Percentiles rank a stretch among this genome's conserved stretches.
Evolutionary conservation across 2,888 invertebrate genomes (phyloP).

Genomic region (Thera britannica): DNA sequence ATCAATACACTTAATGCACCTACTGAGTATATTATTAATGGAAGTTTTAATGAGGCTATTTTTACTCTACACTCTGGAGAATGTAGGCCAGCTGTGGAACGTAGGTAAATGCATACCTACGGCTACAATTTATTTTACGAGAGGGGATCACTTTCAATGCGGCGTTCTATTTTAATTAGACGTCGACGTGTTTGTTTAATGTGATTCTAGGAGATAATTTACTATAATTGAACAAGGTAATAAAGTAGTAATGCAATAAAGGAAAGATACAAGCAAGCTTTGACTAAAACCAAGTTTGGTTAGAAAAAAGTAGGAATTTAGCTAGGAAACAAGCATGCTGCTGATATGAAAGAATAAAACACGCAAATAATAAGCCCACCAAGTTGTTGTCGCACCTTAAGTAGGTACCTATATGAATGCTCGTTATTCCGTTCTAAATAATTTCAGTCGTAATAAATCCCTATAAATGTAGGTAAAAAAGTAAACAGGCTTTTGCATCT

Average conservation of each 20-base stretch:
- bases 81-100: constrained; percentile 59
- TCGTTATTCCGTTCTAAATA: constrained; percentile 12
- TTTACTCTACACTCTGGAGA: constrained; percentile 45
- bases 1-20: constrained; percentile 9
- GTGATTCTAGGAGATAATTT: constrained; percentile 1
- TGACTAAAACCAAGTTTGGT: neutral
- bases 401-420: constrained; percentile 1
- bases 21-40: constrained; percentile 20
- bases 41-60: constrained; percentile 50
- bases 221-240: too few relatives aligned
- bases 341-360: neutral
- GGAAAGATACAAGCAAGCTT: too few relatives aligned
- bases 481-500: too few relatives aligned
- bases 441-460: constrained; percentile 1
- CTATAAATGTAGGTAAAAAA: too few relatives aligned
- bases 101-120: constrained; percentile 39
- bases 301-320: neutral
- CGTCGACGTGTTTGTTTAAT: constrained; percentile 17
- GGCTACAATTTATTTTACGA: constrained; percentile 41
- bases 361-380: neutral
- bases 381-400: constrained; percentile 3
- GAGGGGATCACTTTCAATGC: constrained; percentile 38
- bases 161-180: constrained; percentile 44
- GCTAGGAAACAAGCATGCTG: too few relatives aligned
- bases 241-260: too few relatives aligned